Percentiles rank a stretch among this genome's conserved stretches.
Evolutionary conservation across 2,113 vertebrate species (phyloP).

Genomic region (Ptilonorhynchus violaceus): DNA sequence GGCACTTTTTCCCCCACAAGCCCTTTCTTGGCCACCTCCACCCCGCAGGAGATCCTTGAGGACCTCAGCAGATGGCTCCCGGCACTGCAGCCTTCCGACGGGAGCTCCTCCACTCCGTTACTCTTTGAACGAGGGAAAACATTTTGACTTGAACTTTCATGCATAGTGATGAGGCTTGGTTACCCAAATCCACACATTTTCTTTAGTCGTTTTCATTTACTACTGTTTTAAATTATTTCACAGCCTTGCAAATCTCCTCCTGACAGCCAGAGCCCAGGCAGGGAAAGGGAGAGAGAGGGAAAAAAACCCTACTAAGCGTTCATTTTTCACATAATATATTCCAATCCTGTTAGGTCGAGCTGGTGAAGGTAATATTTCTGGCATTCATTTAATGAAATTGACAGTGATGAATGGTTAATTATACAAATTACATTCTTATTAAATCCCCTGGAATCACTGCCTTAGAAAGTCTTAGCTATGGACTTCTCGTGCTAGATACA

Average conservation of each 20-base stretch:
- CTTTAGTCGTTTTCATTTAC: conserved; percentile 66
- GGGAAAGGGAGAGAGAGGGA: not conserved
- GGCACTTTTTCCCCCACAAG: not conserved
- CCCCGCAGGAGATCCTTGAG: not conserved
- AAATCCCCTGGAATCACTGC: conserved; percentile 80
- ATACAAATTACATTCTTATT: conserved; percentile 85
- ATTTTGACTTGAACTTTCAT: conserved; percentile 69
- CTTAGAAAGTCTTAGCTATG: conserved; percentile 75
- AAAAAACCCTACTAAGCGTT: conserved; percentile 45
- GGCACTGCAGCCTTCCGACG: not conserved
- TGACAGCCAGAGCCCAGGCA: conserved; percentile 66
- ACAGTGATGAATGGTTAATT: conserved; percentile 86
- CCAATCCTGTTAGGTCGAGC: conserved; percentile 79
- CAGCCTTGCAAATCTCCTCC: conserved; percentile 68
- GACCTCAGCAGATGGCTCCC: not conserved
- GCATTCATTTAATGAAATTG: conserved; percentile 82
- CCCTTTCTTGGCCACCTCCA: not conserved
- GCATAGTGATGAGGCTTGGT: conserved; percentile 59
- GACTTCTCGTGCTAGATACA: conserved; percentile 62
- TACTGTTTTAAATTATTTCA: conserved; percentile 72
- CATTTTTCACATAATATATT: conserved; percentile 77
- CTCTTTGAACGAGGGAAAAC: conserved; percentile 32
- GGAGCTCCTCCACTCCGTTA: conserved; percentile 24
- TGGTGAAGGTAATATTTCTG: conserved; percentile 81
- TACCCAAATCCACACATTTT: conserved; percentile 67